Conservation (phyloP, 2,113 vertebrate species). For the Poecile atricapillus region DNA sequence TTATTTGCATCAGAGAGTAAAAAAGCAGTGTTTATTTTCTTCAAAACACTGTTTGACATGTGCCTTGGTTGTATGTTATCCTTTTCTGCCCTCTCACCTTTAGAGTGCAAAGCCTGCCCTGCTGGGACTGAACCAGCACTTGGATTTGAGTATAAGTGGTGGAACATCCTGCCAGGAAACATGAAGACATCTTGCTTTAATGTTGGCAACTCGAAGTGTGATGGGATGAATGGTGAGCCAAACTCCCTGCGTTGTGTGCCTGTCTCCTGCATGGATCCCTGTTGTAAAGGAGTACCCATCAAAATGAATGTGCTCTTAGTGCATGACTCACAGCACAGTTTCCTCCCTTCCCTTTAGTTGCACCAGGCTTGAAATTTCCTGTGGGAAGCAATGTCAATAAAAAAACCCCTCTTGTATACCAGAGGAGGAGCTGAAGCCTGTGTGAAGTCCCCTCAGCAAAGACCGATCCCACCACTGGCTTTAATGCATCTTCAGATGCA, state of each 20-base stretch:
- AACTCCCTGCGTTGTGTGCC: background rate
- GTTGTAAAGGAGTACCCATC: background rate
- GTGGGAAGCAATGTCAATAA: background rate
- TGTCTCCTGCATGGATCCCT: background rate
- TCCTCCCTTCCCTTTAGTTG: background rate
- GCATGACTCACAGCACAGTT: background rate
- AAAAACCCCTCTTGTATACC: background rate
- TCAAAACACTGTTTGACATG: background rate
- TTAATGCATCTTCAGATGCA: background rate
- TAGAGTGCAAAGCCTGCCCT: conserved; percentile 87
- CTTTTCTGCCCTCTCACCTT: background rate
- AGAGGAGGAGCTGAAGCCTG: background rate
- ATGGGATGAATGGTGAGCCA: conserved; percentile 91
- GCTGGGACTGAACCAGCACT: conserved; percentile 90
- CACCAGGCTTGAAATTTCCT: background rate
- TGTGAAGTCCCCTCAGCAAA: background rate
- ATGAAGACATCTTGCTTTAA: conserved; percentile 99
- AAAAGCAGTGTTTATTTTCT: background rate
- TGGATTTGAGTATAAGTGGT: conserved; percentile 96
- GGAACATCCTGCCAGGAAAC: conserved; percentile 90
- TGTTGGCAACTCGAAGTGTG: conserved; percentile 93
- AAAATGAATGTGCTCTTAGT: background rate
- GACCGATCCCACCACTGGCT: background rate
- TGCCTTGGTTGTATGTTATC: background rate
- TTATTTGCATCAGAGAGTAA: background rate